Base-by-base conservation (phyloP, 2,888 invertebrate genomes). In the Merodon equestris region DNA sequence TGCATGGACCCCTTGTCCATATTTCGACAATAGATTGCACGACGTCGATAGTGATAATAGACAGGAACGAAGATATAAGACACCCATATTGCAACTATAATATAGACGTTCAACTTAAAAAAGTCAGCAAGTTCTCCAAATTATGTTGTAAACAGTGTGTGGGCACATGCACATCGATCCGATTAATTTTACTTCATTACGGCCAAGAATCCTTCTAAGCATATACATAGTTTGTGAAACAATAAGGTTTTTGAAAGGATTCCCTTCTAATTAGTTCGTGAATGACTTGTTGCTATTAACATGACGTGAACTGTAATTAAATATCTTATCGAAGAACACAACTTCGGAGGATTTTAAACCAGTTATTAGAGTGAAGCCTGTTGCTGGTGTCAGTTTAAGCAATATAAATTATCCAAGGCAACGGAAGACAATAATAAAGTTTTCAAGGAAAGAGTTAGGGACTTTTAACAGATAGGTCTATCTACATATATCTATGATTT, bases 1-100 rank as follows among this genome's bases (percentile, higher is more conserved):
- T 36, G 5, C 10, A 40, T 3, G 44, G 58, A 54, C 64, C 51
- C 57, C 45, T 67, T 61, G 47, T 57, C 45, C 56, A 36, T 38
- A 12, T 18, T 42, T 51, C 47, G 42, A 68, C 40, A 68, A 73
- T 58, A 19, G 63, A 45, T 58, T 57, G 48, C 36, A 66, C 53
- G 44, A 58, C 42, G 40, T 14, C 56, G 36, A 71, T 71, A 50
- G 63, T 27, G 71, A 61, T 54, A 56, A 47, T 40, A 47, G 13
- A n/a, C 54, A 34, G 17, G 27, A 27, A n/a, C n/a, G n/a, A n/a
- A n/a, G n/a, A n/a, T n/a, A n/a, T n/a, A n/a, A n/a, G n/a, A n/a
- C n/a, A n/a, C n/a, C n/a, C n/a, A n/a, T n/a, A n/a, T n/a, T 27
- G 27, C 7, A 27, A 4, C 2, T 27, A 27, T 3, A 7, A 1